phyloP scores from a whole-genome alignment of 2,888 invertebrate species.

The Drosophila multiciliata region DNA sequence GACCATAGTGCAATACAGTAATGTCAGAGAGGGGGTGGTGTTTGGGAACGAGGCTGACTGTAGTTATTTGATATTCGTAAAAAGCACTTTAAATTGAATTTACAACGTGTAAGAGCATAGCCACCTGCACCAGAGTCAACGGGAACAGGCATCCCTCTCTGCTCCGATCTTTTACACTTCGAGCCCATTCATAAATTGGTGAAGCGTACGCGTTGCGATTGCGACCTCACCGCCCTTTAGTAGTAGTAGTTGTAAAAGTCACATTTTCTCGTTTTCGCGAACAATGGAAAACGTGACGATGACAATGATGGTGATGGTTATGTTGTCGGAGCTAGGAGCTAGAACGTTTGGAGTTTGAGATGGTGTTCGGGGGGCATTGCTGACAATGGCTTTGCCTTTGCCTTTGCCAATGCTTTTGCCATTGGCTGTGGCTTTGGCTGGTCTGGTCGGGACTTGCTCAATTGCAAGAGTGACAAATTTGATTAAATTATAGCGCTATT shows the following conservation, averaged over 20 bases:
- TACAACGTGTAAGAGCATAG: slow-evolving; percentile 52
- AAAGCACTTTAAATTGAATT: slow-evolving; percentile 75
- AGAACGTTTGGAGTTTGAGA: neutral
- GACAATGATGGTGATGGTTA: neutral
- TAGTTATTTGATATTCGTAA: slow-evolving; percentile 58
- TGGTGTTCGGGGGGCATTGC: neutral
- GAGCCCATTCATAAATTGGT: slow-evolving; percentile 69
- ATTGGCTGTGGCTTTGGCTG: slow-evolving; percentile 1
- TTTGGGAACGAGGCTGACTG: slow-evolving; percentile 23
- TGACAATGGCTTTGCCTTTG: neutral
- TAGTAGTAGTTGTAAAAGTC: neutral
- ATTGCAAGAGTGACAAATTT: slow-evolving; percentile 81
- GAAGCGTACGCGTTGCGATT: slow-evolving; percentile 24
- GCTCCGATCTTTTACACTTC: slow-evolving; percentile 19
- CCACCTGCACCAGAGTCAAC: neutral
- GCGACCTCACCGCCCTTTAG: slow-evolving; percentile 10
- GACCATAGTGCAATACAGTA: slow-evolving; percentile 15
- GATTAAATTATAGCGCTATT: slow-evolving; percentile 80
- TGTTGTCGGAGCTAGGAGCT: neutral
- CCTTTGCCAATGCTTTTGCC: neutral
- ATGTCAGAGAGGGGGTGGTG: slow-evolving; percentile 5
- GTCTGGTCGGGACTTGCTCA: slow-evolving; percentile 57
- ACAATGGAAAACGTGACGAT: slow-evolving; percentile 19
- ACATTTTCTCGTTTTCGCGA: slow-evolving; percentile 13
- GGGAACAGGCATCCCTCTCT: neutral